Evolutionary conservation across 2,888 invertebrate species (phyloP).

Genomic region (Parnassius mnemosyne): DNA sequence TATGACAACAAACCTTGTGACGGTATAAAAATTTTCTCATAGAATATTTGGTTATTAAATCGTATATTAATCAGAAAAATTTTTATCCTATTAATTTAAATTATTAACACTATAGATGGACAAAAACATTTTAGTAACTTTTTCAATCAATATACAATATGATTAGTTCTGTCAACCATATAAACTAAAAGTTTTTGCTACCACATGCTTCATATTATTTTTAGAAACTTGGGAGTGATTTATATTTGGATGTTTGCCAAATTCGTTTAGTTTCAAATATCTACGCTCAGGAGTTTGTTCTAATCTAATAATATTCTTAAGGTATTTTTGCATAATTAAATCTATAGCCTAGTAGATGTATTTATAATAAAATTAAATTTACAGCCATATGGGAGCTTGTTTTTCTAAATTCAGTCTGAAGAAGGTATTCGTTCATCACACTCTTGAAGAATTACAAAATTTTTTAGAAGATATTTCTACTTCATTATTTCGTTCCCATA

Average conservation of each 20-base stretch:
- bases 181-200: slow-evolving; percentile 56
- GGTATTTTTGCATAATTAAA: slow-evolving; percentile 22
- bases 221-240: slow-evolving; percentile 57
- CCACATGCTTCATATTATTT: slow-evolving; percentile 61
- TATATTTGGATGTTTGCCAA: slow-evolving; percentile 68
- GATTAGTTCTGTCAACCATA: slow-evolving; percentile 24
- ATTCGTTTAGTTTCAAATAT: slow-evolving; percentile 39
- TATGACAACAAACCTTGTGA: slow-evolving; percentile 75
- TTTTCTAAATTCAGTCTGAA: slow-evolving; percentile 70
- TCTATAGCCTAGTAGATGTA: slow-evolving; percentile 16
- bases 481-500: too few species aligned
- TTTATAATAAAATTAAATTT: slow-evolving; percentile 26
- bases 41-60: slow-evolving; percentile 1
- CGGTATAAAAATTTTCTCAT: slow-evolving; percentile 47
- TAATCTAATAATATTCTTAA: slow-evolving; percentile 33
- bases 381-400: slow-evolving; percentile 70
- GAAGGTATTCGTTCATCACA: slow-evolving; percentile 51
- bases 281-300: slow-evolving; percentile 29
- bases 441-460: slow-evolving; percentile 14
- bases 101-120: too few species aligned
- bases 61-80: background rate
- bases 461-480: background rate
- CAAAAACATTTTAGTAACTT: slow-evolving; percentile 4
- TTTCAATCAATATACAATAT: background rate
- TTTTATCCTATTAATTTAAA: too few species aligned